Evolutionary conservation across 1,140 invertebrate genomes (phyloP), one percentile per base, ranked within the genome.

Genomic region (Aradophagus sp.): DNA sequence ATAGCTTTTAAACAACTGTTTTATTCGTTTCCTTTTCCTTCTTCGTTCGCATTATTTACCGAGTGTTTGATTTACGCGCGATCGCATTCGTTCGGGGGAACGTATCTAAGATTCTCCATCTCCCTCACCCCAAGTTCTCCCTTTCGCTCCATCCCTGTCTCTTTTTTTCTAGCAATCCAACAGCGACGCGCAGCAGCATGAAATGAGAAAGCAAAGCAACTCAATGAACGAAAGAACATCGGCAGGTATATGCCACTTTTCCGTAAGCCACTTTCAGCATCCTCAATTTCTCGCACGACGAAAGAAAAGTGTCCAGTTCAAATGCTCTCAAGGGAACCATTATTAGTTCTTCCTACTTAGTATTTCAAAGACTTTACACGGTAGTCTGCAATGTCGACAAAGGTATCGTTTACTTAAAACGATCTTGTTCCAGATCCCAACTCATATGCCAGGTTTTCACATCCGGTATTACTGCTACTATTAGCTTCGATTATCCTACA

Each of bases 41-140:
- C 38, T 59, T 67, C 58, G 45, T 56, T 55, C 47, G 42, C 53
- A 58, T 70, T 66, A 61, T 65, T 56, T 65, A 45, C n/a, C 48
- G 61, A 47, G 32, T 56, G 26, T 66, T 58, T 59, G 59, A 67
- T 72, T 72, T 53, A 65, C 61, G 59, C 59, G 42, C 56, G 55
- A 66, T 72, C 58, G 68, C 50, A 47, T 55, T 41, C 36, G 67
- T 63, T 71, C 47, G 47, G 4, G 38, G 19, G 47, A 65, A 59
- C 36, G 45, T 59, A 59, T 65, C 53, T 48, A 66, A 48, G 62
- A 50, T 48, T 29, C 38, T 12, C 2, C 27, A 5, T 29, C 10
- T 29, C 10, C 10, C 2, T 29, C 27, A n/a, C 27, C 27, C 10
- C 27, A 10, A 5, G 11, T 29, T 8, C 4, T 29, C 11, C 27